A percentile compares a stretch with the other conserved stretches of the same genome.
These are phyloP conservation scores for Hoplias malabaricus DNA, from an alignment of 2,113 vertebrate species.

Conservation along the genomic window DNA sequence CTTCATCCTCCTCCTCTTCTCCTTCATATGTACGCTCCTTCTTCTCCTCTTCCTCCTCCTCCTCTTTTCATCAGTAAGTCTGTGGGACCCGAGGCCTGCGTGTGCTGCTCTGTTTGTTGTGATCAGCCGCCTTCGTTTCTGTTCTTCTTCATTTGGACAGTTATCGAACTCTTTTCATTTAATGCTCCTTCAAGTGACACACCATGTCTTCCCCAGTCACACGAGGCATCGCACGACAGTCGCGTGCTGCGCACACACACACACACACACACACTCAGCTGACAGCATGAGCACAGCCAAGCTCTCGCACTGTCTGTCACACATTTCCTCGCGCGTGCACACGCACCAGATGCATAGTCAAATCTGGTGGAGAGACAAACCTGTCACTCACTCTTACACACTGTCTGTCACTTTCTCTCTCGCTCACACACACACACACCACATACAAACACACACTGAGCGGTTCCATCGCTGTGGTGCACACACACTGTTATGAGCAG, in stretches of 20 bases:
- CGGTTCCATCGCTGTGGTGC: neutral
- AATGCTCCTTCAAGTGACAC: constrained; percentile 2
- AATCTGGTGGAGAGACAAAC: constrained; percentile 30
- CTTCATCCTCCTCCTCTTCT: neutral
- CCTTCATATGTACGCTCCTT: neutral
- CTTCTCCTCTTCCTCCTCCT: neutral
- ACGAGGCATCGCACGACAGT: neutral
- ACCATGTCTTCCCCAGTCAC: neutral
- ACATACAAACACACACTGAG: constrained; percentile 1
- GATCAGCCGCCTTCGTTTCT: neutral
- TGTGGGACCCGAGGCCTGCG: too few species aligned
- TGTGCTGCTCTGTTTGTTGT: neutral
- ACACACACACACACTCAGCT: constrained; percentile 8
- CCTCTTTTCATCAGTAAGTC: neutral
- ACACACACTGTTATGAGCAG: neutral
- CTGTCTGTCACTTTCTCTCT: constrained; percentile 28
- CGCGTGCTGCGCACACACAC: neutral
- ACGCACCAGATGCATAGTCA: constrained; percentile 37
- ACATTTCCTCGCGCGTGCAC: neutral
- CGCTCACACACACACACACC: neutral
- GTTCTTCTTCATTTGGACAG: neutral
- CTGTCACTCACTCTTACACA: constrained; percentile 40
- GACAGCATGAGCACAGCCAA: constrained; percentile 29
- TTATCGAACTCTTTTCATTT: neutral
- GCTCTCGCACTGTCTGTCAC: neutral